Evolutionary conservation across 1,140 invertebrate genomes (phyloP).

Genomic region (Pararge aegeria): DNA sequence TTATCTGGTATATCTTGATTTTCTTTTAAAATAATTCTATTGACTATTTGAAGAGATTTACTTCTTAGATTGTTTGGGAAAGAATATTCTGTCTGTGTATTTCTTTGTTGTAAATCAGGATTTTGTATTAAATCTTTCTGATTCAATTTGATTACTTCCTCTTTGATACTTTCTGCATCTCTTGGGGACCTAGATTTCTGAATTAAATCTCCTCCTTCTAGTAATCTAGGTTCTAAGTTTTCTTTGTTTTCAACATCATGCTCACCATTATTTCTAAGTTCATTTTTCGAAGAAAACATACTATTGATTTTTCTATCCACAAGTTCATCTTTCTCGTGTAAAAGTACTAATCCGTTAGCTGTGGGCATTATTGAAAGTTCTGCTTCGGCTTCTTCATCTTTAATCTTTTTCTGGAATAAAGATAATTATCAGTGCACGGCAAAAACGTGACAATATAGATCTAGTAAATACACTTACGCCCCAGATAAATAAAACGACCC

Average conservation of each 20-base stretch:
- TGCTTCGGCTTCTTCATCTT: conserved; percentile 44
- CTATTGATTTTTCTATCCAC: conserved; percentile 57
- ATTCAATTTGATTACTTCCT: conserved; percentile 26
- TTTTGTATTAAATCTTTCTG: conserved; percentile 29
- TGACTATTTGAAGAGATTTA: conserved; percentile 58
- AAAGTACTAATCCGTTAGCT: conserved; percentile 38
- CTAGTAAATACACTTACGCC: no score
- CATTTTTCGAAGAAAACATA: conserved; percentile 57
- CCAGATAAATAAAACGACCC: no score
- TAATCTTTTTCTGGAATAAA: conserved; percentile 52
- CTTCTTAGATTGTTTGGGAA: conserved; percentile 49
- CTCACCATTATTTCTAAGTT: conserved; percentile 35
- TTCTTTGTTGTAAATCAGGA: conserved; percentile 35
- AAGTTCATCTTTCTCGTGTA: conserved; percentile 40
- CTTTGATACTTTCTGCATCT: conserved; percentile 32
- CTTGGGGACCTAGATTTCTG: conserved; percentile 33
- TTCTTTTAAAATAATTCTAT: conserved; percentile 45
- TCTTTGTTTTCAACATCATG: conserved; percentile 23
- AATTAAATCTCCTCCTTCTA: conserved; percentile 34
- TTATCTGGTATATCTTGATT: conserved; percentile 48
- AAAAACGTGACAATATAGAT: no score
- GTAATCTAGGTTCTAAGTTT: conserved; percentile 40
- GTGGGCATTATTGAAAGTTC: conserved; percentile 30
- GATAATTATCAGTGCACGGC: no score
- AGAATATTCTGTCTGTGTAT: conserved; percentile 44